phyloP scores from a whole-genome alignment of 2,888 invertebrate species.

The Orthonevra nobilis region DNA sequence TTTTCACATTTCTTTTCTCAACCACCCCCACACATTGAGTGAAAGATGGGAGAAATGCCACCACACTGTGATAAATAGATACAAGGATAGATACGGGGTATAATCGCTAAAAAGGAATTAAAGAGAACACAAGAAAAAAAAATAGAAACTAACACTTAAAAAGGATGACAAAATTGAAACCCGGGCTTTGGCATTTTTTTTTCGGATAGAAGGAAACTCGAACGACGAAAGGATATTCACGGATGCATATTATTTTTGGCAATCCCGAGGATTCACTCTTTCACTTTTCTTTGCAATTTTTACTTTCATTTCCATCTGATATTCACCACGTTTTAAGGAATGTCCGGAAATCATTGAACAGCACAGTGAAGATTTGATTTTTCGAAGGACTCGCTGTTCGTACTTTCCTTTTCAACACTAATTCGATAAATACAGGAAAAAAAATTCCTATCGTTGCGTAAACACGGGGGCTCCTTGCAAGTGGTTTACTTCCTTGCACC shows the following conservation, averaged over 20 bases:
- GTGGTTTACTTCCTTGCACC: slow-evolving; percentile 19
- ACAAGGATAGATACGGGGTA: background rate
- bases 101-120: slow-evolving; percentile 6
- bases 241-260: too few species aligned
- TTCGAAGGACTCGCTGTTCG: background rate
- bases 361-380: background rate
- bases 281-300: background rate
- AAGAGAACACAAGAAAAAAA: background rate
- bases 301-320: slow-evolving; percentile 5
- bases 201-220: slow-evolving; percentile 8
- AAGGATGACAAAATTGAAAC: slow-evolving; percentile 8
- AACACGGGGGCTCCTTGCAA: slow-evolving; percentile 42
- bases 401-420: slow-evolving; percentile 5
- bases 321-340: slow-evolving; percentile 43
- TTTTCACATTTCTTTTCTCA: slow-evolving; percentile 39
- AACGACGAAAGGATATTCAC: background rate
- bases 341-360: background rate
- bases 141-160: background rate
- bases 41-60: slow-evolving; percentile 10
- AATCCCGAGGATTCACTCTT: slow-evolving; percentile 9
- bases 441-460: slow-evolving; percentile 47
- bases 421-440: background rate
- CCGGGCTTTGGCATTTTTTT: slow-evolving; percentile 23
- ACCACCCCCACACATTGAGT: slow-evolving; percentile 35
- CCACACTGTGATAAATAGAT: slow-evolving; percentile 23